phyloP scores from a whole-genome alignment of 1,140 invertebrate species.

The Drosophila mojavensis region DNA sequence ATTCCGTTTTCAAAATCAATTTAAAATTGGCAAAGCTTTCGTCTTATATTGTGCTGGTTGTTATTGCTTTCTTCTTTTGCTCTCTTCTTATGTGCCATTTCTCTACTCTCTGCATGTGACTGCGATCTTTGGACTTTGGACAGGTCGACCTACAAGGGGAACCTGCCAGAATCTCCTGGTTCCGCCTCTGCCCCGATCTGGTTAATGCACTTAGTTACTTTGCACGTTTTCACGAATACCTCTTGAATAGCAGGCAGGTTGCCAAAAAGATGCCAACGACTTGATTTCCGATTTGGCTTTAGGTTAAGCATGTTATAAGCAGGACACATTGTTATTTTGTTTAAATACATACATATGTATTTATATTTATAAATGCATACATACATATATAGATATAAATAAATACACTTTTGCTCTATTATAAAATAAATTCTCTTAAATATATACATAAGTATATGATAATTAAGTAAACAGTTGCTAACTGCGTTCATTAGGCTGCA shows the following conservation, averaged over 20 bases:
- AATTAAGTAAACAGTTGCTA: conserved; percentile 17
- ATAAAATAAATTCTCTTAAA: no score
- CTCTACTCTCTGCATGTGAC: conserved; percentile 12
- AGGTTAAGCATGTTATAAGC: conserved; percentile 10
- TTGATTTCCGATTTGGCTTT: conserved; percentile 37
- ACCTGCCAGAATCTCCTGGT: conserved; percentile 28
- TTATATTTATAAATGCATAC: neutral
- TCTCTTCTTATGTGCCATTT: conserved; percentile 16
- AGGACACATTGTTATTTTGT: neutral
- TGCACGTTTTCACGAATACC: conserved; percentile 11
- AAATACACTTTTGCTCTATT: no score
- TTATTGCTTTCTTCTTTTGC: conserved; percentile 6
- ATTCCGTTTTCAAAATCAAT: conserved; percentile 38
- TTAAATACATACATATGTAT: neutral
- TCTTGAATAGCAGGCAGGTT: conserved; percentile 13
- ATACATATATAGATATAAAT: no score
- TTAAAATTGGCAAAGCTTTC: conserved; percentile 60
- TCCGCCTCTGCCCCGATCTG: neutral
- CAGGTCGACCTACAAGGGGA: conserved; percentile 25
- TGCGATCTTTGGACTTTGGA: conserved; percentile 41
- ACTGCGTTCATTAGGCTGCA: conserved; percentile 10
- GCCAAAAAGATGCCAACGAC: conserved; percentile 26
- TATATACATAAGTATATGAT: neutral
- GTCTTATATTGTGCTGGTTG: conserved; percentile 17
- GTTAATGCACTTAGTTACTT: neutral